A percentile compares a stretch with the other conserved stretches of the same genome.
phyloP scores from a whole-genome alignment of 2,888 invertebrate genomes.

The Drosophila niveifrons region DNA sequence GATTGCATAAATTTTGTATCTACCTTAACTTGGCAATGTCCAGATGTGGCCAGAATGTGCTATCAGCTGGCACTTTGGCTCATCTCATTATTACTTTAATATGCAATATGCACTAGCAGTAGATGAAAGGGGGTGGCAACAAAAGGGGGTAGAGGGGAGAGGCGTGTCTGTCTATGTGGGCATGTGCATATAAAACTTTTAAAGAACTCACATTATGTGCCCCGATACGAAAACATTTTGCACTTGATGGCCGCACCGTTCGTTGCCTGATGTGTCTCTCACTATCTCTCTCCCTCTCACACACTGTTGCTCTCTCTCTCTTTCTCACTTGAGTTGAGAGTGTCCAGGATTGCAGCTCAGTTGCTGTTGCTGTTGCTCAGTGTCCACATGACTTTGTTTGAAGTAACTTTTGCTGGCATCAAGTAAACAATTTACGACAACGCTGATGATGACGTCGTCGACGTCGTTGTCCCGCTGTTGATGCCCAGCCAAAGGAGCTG shows the following conservation, averaged over 20 bases:
- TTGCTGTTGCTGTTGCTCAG: slow-evolving; percentile 46
- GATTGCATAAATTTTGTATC: slow-evolving; percentile 50
- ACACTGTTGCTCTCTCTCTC: background rate
- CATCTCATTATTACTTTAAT: slow-evolving; percentile 66
- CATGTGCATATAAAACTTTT: slow-evolving; percentile 73
- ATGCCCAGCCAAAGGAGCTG: slow-evolving; percentile 29
- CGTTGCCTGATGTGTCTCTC: slow-evolving; percentile 36
- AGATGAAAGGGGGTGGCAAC: background rate
- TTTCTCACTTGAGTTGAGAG: background rate
- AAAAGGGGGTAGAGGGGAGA: too few species aligned
- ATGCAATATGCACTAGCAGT: slow-evolving; percentile 44
- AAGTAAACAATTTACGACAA: slow-evolving; percentile 80
- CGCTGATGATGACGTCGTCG: slow-evolving; percentile 76
- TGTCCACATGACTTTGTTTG: slow-evolving; percentile 79
- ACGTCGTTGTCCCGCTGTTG: slow-evolving; percentile 45
- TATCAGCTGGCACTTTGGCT: slow-evolving; percentile 53
- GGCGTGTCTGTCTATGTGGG: slow-evolving; percentile 15
- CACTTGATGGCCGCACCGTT: slow-evolving; percentile 59
- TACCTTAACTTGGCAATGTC: slow-evolving; percentile 31
- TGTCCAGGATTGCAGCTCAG: slow-evolving; percentile 13
- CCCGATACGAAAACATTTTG: slow-evolving; percentile 62
- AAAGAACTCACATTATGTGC: slow-evolving; percentile 77
- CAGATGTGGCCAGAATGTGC: slow-evolving; percentile 44
- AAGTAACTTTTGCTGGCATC: slow-evolving; percentile 78
- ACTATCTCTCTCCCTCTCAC: background rate